Percentiles rank a stretch among this genome's conserved stretches.
Conservation (phyloP, 2,888 invertebrate species). For the Leptopterna dolabrata region DNA sequence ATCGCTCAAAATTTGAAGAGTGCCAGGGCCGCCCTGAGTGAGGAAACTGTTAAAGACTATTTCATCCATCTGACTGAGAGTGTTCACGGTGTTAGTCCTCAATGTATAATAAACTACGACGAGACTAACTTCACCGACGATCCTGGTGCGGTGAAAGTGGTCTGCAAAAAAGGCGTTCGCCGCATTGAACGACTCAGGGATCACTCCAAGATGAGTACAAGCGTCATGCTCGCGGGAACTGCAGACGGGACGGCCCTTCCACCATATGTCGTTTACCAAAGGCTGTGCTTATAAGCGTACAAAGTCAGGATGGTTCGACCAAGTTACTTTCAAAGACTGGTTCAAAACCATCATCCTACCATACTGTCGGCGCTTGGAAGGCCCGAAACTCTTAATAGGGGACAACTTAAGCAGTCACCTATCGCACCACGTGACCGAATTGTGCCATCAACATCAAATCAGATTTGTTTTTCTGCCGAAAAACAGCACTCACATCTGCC, state of each 20-base stretch:
- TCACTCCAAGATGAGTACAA: constrained; percentile 63
- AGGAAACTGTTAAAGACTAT: constrained; percentile 55
- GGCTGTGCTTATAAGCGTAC: constrained; percentile 65
- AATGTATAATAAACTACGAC: constrained; percentile 65
- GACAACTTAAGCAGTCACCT: not conserved
- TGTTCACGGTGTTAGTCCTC: constrained; percentile 55
- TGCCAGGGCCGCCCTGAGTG: constrained; percentile 57
- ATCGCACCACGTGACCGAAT: not conserved
- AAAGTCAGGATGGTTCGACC: constrained; percentile 66
- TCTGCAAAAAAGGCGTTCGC: constrained; percentile 64
- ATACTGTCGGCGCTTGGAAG: not conserved
- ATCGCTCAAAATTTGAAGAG: constrained; percentile 61
- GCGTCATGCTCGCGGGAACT: constrained; percentile 65
- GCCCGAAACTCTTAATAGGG: not conserved
- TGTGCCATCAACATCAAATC: constrained; percentile 6
- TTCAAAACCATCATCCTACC: constrained; percentile 58
- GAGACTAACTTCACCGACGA: constrained; percentile 64
- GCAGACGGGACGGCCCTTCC: constrained; percentile 64
- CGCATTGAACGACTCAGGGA: constrained; percentile 65
- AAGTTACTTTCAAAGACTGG: constrained; percentile 65
- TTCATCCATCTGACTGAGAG: not conserved
- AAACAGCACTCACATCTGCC: not conserved
- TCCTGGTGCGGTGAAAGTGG: constrained; percentile 63
- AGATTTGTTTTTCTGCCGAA: not conserved
- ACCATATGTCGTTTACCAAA: constrained; percentile 65